Conservation (phyloP, 2,888 invertebrate genomes). For the Linyphia triangularis region DNA sequence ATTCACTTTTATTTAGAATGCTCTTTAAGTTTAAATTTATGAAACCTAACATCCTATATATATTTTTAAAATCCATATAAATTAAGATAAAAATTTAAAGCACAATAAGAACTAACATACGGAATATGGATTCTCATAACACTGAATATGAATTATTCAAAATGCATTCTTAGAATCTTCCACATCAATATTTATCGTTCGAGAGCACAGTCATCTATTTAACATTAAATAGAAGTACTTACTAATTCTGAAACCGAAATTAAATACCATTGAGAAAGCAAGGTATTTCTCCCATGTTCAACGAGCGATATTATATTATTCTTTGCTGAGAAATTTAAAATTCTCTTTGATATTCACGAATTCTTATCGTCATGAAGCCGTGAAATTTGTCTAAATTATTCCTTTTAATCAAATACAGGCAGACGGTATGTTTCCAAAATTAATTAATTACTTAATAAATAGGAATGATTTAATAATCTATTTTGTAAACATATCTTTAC, state of each 20-base stretch:
- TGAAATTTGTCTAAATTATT: slow-evolving; percentile 62
- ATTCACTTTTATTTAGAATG: too few relatives aligned
- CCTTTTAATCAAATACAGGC: slow-evolving; percentile 49
- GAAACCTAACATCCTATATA: too few relatives aligned
- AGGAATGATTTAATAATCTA: neutral
- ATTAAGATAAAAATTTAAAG: too few relatives aligned
- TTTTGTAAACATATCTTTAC: neutral
- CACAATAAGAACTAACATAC: too few relatives aligned
- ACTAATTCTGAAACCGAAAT: slow-evolving; percentile 23
- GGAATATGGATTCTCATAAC: too few relatives aligned
- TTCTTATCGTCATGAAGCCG: neutral
- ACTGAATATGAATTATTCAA: too few relatives aligned
- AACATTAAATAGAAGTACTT: slow-evolving; percentile 25
- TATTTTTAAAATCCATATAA: too few relatives aligned
- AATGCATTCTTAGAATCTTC: slow-evolving; percentile 8
- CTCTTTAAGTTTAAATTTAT: too few relatives aligned
- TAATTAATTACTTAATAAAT: slow-evolving; percentile 36
- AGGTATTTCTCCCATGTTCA: neutral
- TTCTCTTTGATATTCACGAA: slow-evolving; percentile 56
- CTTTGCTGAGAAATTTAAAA: slow-evolving; percentile 54
- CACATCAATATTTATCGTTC: slow-evolving; percentile 4
- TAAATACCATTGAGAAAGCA: neutral
- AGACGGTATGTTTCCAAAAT: neutral
- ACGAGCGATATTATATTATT: slow-evolving; percentile 8
- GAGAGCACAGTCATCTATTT: neutral